Evolutionary conservation across 2,113 vertebrate genomes (phyloP).

Genomic region (Stigmatopora nigra): DNA sequence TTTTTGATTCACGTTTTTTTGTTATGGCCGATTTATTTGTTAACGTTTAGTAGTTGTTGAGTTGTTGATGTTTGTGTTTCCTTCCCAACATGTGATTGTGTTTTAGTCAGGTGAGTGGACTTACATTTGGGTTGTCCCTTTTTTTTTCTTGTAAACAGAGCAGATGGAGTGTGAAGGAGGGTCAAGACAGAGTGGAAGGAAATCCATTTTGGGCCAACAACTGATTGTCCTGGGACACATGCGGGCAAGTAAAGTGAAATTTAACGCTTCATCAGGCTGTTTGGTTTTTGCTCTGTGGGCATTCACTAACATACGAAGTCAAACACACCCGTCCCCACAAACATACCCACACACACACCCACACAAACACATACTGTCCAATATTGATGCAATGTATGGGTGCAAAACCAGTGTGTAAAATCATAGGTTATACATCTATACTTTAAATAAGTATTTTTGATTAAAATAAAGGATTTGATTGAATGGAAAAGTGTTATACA

Average conservation of each 20-base stretch:
- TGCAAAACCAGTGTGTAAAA: no score
- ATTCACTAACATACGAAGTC: slow-evolving; percentile 20
- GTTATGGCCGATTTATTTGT: background rate
- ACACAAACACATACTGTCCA: no score
- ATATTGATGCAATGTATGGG: no score
- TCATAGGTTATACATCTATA: no score
- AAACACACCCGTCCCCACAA: slow-evolving; percentile 2
- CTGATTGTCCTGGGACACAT: slow-evolving; percentile 37
- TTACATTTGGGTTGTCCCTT: slow-evolving; percentile 10
- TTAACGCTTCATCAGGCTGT: slow-evolving; percentile 52
- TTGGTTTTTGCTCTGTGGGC: slow-evolving; percentile 24
- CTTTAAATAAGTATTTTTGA: no score
- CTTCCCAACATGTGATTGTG: background rate
- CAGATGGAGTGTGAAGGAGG: slow-evolving; percentile 56
- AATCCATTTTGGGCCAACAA: slow-evolving; percentile 14
- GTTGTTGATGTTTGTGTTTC: background rate
- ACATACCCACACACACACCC: background rate
- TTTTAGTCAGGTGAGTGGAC: slow-evolving; percentile 2
- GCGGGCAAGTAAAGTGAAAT: slow-evolving; percentile 42
- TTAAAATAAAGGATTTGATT: no score
- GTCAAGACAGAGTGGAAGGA: slow-evolving; percentile 35
- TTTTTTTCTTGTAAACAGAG: slow-evolving; percentile 27
- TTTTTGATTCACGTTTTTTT: no score
- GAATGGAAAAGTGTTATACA: no score
- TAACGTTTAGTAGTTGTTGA: background rate